Evolutionary conservation across 2,113 vertebrate species (phyloP).

Genomic region (Strigops habroptila): DNA sequence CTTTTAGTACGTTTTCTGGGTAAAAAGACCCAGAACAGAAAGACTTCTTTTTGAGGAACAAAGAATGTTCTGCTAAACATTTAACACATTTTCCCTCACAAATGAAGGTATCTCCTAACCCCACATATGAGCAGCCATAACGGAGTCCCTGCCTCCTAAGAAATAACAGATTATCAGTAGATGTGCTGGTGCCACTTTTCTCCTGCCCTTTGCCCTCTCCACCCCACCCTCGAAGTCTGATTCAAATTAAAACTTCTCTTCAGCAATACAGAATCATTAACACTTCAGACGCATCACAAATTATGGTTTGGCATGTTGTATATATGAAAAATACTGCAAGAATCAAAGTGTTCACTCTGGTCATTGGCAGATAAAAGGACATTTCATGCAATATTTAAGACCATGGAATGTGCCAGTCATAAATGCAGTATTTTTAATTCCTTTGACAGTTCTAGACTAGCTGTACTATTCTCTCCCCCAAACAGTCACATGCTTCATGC

Average conservation of each 20-base stretch:
- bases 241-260: background rate
- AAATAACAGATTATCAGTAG: background rate
- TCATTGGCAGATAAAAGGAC: background rate
- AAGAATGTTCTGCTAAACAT: background rate
- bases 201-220: background rate
- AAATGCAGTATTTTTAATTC: background rate
- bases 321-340: background rate
- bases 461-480: background rate
- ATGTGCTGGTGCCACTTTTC: background rate
- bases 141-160: background rate
- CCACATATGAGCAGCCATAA: background rate
- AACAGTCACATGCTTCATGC: background rate
- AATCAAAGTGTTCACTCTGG: background rate
- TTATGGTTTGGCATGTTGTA: background rate
- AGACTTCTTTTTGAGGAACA: background rate
- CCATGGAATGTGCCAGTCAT: background rate
- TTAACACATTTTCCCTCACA: background rate
- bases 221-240: background rate
- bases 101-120: background rate
- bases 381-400: background rate
- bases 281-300: background rate
- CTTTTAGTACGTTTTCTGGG: background rate
- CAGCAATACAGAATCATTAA: background rate
- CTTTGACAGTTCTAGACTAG: background rate
- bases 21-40: background rate